Conservation (phyloP, 37 sponge, comb jelly and placozoan species). For the Tethya wilhelma region DNA sequence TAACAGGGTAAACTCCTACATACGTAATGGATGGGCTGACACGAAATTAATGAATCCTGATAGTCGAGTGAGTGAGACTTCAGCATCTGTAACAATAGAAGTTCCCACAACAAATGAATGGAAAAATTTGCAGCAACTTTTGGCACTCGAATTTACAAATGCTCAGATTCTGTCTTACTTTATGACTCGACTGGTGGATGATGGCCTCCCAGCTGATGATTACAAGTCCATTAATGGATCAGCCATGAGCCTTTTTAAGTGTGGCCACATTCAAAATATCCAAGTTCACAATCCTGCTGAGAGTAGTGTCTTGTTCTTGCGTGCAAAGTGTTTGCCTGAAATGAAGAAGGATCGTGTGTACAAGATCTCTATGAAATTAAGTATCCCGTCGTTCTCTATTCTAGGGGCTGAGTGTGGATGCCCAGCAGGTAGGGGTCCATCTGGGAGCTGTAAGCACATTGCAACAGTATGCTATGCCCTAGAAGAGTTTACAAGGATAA, state of each 20-base stretch:
- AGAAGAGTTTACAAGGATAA: neutral
- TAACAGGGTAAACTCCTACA: too few relatives aligned
- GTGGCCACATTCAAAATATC: slow-evolving; percentile 48
- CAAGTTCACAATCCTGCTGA: neutral
- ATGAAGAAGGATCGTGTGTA: slow-evolving; percentile 12
- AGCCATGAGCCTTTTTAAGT: slow-evolving; percentile 36
- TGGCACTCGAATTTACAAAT: slow-evolving; percentile 15
- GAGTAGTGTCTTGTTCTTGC: neutral
- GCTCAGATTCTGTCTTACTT: slow-evolving; percentile 26
- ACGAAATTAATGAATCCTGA: too few relatives aligned
- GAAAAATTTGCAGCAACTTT: too few relatives aligned
- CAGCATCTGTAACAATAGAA: too few relatives aligned
- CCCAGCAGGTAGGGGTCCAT: slow-evolving; percentile 2
- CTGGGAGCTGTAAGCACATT: slow-evolving; percentile 9
- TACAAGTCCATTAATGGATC: slow-evolving; percentile 45
- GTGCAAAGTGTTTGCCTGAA: slow-evolving; percentile 4
- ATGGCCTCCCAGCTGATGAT: slow-evolving; percentile 24
- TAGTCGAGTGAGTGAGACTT: too few relatives aligned
- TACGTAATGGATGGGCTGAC: too few relatives aligned
- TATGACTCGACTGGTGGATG: slow-evolving; percentile 12
- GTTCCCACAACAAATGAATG: too few relatives aligned
- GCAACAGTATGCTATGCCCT: neutral
- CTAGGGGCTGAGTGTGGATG: slow-evolving; percentile 11
- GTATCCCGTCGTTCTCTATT: neutral
- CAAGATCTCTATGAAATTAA: neutral